These are phyloP conservation scores for Apeltes quadracus DNA, from an alignment of 2,113 vertebrate genomes.

Conservation along the genomic window DNA sequence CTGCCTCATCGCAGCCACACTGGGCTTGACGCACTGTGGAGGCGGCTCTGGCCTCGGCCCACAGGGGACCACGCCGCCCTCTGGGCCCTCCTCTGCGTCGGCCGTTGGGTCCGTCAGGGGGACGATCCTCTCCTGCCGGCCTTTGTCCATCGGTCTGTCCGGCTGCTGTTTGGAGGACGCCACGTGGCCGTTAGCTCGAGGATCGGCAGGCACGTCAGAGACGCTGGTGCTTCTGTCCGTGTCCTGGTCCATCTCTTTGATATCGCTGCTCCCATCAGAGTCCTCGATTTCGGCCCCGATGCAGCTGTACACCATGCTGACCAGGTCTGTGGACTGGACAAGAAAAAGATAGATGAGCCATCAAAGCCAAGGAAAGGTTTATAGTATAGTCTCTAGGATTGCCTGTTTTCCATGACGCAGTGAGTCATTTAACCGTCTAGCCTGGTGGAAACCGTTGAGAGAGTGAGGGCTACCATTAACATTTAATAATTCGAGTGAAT, in stretches of 20 bases:
- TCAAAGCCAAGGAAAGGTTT: neutral
- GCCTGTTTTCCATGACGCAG: neutral
- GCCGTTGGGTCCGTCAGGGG: conserved; percentile 53
- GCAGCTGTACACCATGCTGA: conserved; percentile 81
- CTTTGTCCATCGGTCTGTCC: conserved; percentile 60
- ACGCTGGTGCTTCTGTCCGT: conserved; percentile 38
- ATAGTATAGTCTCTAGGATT: neutral
- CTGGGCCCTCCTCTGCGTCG: conserved; percentile 55
- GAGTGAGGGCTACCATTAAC: neutral
- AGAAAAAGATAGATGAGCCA: neutral
- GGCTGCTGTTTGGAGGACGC: conserved; percentile 53
- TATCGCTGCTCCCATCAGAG: conserved; percentile 73
- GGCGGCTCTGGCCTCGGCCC: conserved; percentile 70
- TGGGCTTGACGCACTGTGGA: conserved; percentile 78
- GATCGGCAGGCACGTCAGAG: conserved; percentile 52
- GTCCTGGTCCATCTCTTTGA: conserved; percentile 47
- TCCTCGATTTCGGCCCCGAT: conserved; percentile 77
- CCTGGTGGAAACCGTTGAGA: neutral
- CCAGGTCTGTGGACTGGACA: conserved; percentile 75
- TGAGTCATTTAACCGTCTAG: neutral
- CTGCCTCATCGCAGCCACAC: conserved; percentile 73
- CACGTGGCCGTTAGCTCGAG: conserved; percentile 62
- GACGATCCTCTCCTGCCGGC: conserved; percentile 66
- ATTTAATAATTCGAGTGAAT: neutral
- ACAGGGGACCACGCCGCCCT: conserved; percentile 22